A percentile compares a stretch with the other conserved stretches of the same genome.
phyloP scores from a whole-genome alignment of 2,888 invertebrate genomes.

The Phania funesta region DNA sequence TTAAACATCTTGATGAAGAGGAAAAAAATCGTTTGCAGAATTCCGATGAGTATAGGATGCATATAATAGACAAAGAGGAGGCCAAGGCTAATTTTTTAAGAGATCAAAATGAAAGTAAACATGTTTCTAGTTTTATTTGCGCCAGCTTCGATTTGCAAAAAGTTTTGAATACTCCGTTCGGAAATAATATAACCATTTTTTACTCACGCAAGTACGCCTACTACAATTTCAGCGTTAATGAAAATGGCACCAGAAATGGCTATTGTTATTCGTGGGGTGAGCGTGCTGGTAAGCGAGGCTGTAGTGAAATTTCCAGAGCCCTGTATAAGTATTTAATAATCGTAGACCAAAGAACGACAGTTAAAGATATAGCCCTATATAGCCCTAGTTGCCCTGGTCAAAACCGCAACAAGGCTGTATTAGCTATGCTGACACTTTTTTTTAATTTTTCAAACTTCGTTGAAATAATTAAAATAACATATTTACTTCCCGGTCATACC shows the following conservation, averaged over 20 bases:
- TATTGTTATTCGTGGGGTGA: constrained; percentile 44
- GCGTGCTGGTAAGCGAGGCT: constrained; percentile 12
- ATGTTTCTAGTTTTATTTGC: constrained; percentile 15
- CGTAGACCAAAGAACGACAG: constrained; percentile 16
- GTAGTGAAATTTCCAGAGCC: constrained; percentile 6
- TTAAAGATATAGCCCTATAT: constrained; percentile 14
- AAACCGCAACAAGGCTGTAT: not conserved
- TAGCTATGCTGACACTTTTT: constrained; percentile 6
- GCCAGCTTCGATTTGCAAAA: constrained; percentile 28
- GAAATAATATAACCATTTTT: constrained; percentile 19
- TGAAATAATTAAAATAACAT: constrained; percentile 30
- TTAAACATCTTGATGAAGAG: constrained; percentile 41
- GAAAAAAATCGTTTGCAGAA: constrained; percentile 43
- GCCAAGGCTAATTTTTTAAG: constrained; percentile 10
- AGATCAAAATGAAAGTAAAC: constrained; percentile 31
- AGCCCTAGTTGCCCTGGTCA: not conserved
- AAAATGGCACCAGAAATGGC: constrained; percentile 43
- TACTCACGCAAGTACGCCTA: constrained; percentile 7
- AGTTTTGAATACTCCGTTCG: constrained; percentile 31
- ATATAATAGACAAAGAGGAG: constrained; percentile 42
- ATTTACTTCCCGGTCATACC: constrained; percentile 39
- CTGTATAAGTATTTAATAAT: constrained; percentile 29
- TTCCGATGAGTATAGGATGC: no score
- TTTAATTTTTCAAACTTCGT: constrained; percentile 24
- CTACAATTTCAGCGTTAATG: constrained; percentile 30